These are phyloP conservation scores for Drosophila truncata DNA, from an alignment of 1,140 invertebrate genomes.

Conservation along the genomic window DNA sequence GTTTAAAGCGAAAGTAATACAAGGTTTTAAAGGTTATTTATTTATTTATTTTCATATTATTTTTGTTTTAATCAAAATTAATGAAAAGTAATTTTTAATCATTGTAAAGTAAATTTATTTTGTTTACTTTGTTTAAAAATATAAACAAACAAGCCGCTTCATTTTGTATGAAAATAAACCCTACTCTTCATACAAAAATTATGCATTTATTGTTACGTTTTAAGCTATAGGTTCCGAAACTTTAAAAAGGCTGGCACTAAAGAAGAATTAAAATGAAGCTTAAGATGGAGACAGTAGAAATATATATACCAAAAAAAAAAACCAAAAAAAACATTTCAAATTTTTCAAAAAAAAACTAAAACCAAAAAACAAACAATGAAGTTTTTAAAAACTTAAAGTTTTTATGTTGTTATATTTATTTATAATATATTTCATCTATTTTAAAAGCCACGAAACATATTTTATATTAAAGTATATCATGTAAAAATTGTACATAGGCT, in stretches of 20 bases:
- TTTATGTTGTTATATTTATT: conserved; percentile 14
- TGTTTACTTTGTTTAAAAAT: not conserved
- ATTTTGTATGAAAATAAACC: not conserved
- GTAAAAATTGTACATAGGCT: conserved; percentile 42
- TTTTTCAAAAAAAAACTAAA: conserved; percentile 50
- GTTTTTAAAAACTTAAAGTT: conserved; percentile 70
- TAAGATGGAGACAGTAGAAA: not conserved
- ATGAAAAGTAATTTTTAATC: not conserved
- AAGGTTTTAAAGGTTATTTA: not conserved
- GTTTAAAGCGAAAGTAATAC: not conserved
- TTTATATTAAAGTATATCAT: not conserved
- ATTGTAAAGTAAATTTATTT: not conserved
- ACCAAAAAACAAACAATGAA: conserved; percentile 39
- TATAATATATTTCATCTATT: conserved; percentile 6
- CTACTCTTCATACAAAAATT: conserved; percentile 7
- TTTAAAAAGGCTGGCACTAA: conserved; percentile 4
- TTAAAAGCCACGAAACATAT: conserved; percentile 6
- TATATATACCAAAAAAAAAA: conserved; percentile 39
- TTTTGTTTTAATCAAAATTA: too few relatives aligned
- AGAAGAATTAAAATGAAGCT: not conserved
- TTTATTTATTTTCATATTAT: too few relatives aligned
- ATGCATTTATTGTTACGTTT: conserved; percentile 64
- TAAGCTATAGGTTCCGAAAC: conserved; percentile 20
- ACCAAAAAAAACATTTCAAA: conserved; percentile 59
- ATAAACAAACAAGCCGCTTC: not conserved